A percentile compares a stretch with the other conserved stretches of the same genome.
These are phyloP conservation scores for Choloepus didactylus DNA, from an alignment of 2,797 vertebrate genomes.

Conservation along the genomic window DNA sequence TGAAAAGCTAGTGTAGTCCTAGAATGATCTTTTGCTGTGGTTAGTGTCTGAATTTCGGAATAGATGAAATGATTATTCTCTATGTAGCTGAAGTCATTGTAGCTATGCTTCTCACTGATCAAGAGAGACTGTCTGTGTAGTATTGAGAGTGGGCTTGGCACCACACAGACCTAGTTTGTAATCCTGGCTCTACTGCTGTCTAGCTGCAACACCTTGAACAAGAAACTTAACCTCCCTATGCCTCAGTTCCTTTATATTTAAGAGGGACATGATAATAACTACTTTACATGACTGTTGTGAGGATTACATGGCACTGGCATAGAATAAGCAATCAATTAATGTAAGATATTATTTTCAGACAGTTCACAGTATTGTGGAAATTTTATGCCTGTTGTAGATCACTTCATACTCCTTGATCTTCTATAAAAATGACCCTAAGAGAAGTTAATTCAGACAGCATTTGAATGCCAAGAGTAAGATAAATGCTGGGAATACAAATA, in stretches of 20 bases:
- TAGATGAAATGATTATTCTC: not conserved
- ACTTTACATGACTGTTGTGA: not conserved
- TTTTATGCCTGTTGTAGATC: not conserved
- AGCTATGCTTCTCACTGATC: not conserved
- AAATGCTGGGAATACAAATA: not conserved
- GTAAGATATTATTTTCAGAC: conserved; percentile 31
- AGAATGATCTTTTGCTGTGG: not conserved
- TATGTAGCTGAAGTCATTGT: not conserved
- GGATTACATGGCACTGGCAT: not conserved
- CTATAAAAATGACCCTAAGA: not conserved
- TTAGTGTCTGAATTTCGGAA: conserved; percentile 31
- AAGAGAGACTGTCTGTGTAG: not conserved
- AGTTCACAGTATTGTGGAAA: not conserved
- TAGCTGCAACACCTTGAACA: not conserved
- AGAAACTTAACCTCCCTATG: not conserved
- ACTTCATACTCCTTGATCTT: not conserved
- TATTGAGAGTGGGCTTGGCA: not conserved
- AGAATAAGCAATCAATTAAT: not conserved
- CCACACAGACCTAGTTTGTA: not conserved
- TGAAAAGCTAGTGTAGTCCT: not conserved
- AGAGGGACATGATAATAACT: not conserved
- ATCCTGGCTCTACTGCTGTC: not conserved
- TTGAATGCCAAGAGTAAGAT: not conserved
- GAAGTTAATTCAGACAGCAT: not conserved
- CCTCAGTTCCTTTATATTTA: not conserved